Base-by-base conservation (phyloP, 2,113 vertebrate species). In the Zootoca vivipara region DNA sequence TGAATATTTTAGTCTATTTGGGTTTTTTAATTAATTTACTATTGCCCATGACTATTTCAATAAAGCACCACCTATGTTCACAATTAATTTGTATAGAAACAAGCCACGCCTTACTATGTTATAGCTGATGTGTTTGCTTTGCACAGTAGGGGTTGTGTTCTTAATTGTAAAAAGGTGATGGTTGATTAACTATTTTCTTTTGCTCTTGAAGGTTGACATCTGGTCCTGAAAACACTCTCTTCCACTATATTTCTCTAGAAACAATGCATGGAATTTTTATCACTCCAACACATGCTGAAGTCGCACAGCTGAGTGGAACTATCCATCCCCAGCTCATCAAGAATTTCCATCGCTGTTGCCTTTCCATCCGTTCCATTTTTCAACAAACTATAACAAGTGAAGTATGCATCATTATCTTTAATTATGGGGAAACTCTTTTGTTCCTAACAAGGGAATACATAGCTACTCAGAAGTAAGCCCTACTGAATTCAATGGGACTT, bases 261-360 rank as follows among this genome's bases (percentile, higher is more conserved):
- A 97, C 96, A 0, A 95, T 98, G 89, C 98, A 99, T 95, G 99
- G 99, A 64, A 98, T 99, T 95, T 99, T 99, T 92, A 98, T 99
- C 85, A 97, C 98, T 65, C 98, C 99, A 20, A 98, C 98, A 77
- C 98, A 98, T 94, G 97, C 95, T 90, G 98, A 99, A 67, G 96
- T 99, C 89, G 96, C 96, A 78, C 97, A 97, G 94, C 98, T 99
- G 0, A 95, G 97, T 3, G 98, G 99, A 91, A 97, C 98, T 85
- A 94, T 99, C 85, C 99, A 99, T 91, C 97, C 98, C 0, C 98
- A 98, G 89, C 96, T 99, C 88, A 98, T 99, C 42, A 97, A 97
- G 91, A 99, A 98, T 95, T 99, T 99, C 94, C 97, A 99, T 96
- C 98, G 97, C 85, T 99, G 98, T 95, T 99, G 99, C 94, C 97